These are phyloP conservation scores for Equus przewalskii DNA, from an alignment of 2,113 vertebrate species.

Conservation along the genomic window DNA sequence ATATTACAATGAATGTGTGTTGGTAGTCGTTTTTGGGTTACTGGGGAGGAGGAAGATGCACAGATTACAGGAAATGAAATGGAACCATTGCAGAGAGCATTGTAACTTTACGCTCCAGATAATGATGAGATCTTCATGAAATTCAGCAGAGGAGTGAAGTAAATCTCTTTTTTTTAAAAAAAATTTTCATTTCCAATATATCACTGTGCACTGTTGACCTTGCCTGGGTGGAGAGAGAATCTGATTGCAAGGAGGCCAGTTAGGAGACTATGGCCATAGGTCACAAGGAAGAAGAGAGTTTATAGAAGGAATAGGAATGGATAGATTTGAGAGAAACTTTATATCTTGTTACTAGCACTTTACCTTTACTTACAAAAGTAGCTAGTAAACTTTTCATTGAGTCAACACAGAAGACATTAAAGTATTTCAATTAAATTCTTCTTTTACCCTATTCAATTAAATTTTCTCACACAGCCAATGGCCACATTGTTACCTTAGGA, in stretches of 20 bases:
- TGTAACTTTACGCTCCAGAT: neutral
- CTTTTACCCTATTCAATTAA: neutral
- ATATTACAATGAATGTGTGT: neutral
- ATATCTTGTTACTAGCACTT: neutral
- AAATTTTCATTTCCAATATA: neutral
- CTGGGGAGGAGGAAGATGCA: accelerated
- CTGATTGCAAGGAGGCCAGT: neutral
- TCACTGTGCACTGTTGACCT: neutral
- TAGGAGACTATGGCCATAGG: neutral
- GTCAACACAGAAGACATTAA: neutral
- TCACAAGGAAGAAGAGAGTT: neutral
- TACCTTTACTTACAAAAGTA: neutral
- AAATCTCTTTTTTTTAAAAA: neutral
- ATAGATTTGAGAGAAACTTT: neutral
- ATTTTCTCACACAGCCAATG: neutral
- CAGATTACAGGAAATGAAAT: neutral
- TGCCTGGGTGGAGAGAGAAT: neutral
- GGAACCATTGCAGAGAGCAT: neutral
- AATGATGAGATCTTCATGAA: neutral
- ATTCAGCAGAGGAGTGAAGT: neutral
- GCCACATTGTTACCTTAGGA: neutral
- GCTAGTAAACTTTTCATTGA: neutral
- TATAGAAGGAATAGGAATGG: neutral
- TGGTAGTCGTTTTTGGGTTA: neutral
- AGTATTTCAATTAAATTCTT: neutral